Base-by-base conservation (phyloP, 1,140 invertebrate genomes). In the Eupristina koningsbergeri region DNA sequence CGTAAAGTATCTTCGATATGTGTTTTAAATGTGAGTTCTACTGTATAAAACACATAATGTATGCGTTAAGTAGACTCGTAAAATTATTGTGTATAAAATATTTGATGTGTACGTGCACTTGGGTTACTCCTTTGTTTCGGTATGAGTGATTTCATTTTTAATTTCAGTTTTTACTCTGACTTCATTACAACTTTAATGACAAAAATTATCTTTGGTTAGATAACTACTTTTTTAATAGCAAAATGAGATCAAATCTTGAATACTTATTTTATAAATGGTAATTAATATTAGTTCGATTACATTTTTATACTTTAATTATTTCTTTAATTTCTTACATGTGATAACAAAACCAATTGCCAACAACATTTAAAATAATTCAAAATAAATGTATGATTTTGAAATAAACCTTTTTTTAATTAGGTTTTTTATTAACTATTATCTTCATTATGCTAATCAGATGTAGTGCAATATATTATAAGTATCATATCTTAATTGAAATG, bases 131-230 rank as follows among this genome's bases (percentile, higher is more conserved):
- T 61, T 77, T 77, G 47, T 77, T 77, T 31, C 26, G 3, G 9
- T 50, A 31, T 19, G 3, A 29, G 34, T 75, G 73, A 53, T 75
- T 50, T 75, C 47, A 50, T 53, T 75, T 53, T 29, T 74, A 74
- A 45, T 47, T 45, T 47, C 26, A 45, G 39, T 75, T 75, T 75
- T 75, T 50, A 53, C 22, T n/a, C 2, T 9, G 3, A 3, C 29
- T 75, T 75, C 50, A 75, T 50, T 50, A 34, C 73, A 34, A 53
- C 11, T 50, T 75, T 50, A 75, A 75, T 34, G 45, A 26, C 45
- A 0, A 17, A 75, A 75, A 34, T 75, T 75, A 75, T 75, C 7
- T 75, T 13, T 11, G 2, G 41, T 74, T 74, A 74, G 71, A 74
- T 74, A 74, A 74, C 6, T 7, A 29, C 15, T 71, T 71, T 41